Evolutionary conservation across 35 echinoderm and acorn worm species (phyloP), one percentile per base, ranked within the genome.

Genomic region (Lytechinus pictus): DNA sequence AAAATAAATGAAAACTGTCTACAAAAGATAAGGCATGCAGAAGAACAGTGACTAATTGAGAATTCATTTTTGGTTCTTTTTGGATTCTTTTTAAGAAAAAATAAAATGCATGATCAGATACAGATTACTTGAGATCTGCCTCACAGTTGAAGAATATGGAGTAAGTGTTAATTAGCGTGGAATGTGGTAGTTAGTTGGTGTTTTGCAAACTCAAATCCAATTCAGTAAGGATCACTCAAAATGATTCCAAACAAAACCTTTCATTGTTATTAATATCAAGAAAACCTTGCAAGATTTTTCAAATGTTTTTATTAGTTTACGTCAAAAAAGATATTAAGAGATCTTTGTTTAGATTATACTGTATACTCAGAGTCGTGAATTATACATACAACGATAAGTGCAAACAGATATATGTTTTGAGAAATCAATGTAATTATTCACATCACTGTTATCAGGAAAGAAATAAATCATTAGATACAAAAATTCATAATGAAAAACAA

Each of bases 1-100:
- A 44, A 44, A 90, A 52, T 90, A 90, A 90, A 90, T 90, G 52
- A 90, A 52, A 29, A 90, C 88, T 52, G 29, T 90, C 88, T 90
- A 90, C 88, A 90, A 90, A 90, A 90, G 88, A 90, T 90, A 90
- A 13, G 88, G 88, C 88, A 90, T 90, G 88, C 88, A 90, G 88
- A 90, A 54, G 19, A 90, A 52, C 52, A 33, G 88, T 52, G 66
- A 79, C 66, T n/a, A 79, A 16, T 79, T 79, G 66, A 79, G 66
- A 79, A 79, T 79, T 79, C 21, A 79, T 79, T 79, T 79, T 44
- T 44, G 33, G 33, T 44, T 44, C 33, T 44, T 44, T 79, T 79
- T 79, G 66, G 56, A 8, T 79, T 24, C 66, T 79, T n/a, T 71
- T 79, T 79, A 9, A 0, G 44, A 89, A 54, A 52, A 89, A 54